Evolutionary conservation across 2,888 invertebrate species (phyloP), one percentile per base, ranked within the genome.

Genomic region (Gerosis bhagava): DNA sequence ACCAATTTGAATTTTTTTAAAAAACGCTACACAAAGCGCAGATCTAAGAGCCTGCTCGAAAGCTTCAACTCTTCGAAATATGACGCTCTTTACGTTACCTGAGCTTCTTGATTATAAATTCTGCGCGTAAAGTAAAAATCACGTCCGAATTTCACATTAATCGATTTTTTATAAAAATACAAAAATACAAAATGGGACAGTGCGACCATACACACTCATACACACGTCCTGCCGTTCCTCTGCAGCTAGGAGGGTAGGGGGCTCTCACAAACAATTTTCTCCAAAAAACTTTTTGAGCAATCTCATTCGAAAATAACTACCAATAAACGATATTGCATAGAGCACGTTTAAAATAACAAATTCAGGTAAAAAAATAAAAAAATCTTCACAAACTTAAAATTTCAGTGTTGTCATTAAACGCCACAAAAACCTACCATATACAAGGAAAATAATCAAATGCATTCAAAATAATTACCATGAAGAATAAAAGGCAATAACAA

Each of bases 111-210:
- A n/a, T 19, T 13, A 44, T 21, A 69, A 73, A 75, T 73, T 65
- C 80, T 82, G 84, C 86, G 82, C 83, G 75, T 73, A 76, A 83
- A 86, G 70, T 73, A 76, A 80, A 82, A 77, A 80, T 68, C 78
- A 83, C 83, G 70, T 79, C 77, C 82, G 80, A 84, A 84, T 86
- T 61, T 77, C 80, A 75, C 79, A 76, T 80, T 78, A 78, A 73
- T 79, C 71, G 72, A 43, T 81, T 83, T 83, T 78, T 84, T 87
- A 87, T 87, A 87, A 87, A 87, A 87, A 87, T 87, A 87, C 83
- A 87, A 87, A 87, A 87, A 86, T 87, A 87, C 87, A 87, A 87
- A 87, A 87, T 80, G 87, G 87, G 86, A 87, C 84, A 84, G 82
- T 81, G 86, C 83, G 76, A 83, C 74, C 77, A 77, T 56, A 72